Evolutionary conservation across 2,888 invertebrate species (phyloP).

Genomic region (Bedellia somnulentella): DNA sequence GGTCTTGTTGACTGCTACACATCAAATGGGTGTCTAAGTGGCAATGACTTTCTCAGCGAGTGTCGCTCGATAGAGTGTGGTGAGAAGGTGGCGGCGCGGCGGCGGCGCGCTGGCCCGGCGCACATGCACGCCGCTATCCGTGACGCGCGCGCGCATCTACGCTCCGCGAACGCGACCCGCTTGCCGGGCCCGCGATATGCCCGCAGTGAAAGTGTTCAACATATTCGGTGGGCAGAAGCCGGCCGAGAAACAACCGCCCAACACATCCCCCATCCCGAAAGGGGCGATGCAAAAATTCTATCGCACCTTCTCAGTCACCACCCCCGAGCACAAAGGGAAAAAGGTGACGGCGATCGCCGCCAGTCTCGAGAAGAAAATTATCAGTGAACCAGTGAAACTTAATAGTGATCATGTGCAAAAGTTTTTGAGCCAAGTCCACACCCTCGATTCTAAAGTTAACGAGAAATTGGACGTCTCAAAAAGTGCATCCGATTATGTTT

Average conservation of each 20-base stretch:
- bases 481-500: constrained; percentile 25
- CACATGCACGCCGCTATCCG: constrained; percentile 50
- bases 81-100: constrained; percentile 1
- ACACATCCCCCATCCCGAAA: constrained; percentile 28
- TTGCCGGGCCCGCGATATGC: constrained; percentile 50
- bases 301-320: constrained; percentile 51
- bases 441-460: constrained; percentile 27
- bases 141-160: constrained; percentile 47
- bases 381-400: constrained; percentile 28
- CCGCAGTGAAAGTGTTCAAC: constrained; percentile 59
- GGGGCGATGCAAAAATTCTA: constrained; percentile 53
- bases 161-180: constrained; percentile 37
- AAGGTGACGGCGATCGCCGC: constrained; percentile 55
- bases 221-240: constrained; percentile 59
- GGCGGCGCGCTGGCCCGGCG: constrained; percentile 15
- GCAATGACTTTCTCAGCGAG: constrained; percentile 55
- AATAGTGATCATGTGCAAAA: constrained; percentile 44
- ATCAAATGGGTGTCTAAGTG: constrained; percentile 28
- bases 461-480: constrained; percentile 23
- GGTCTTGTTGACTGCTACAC: constrained; percentile 17
- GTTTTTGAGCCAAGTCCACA: constrained; percentile 25
- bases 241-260: constrained; percentile 38
- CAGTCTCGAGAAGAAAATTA: constrained; percentile 42
- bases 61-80: constrained; percentile 25
- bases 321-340: constrained; percentile 37